These are phyloP conservation scores for Blennius ocellaris DNA, from an alignment of 2,113 vertebrate species.

Conservation along the genomic window DNA sequence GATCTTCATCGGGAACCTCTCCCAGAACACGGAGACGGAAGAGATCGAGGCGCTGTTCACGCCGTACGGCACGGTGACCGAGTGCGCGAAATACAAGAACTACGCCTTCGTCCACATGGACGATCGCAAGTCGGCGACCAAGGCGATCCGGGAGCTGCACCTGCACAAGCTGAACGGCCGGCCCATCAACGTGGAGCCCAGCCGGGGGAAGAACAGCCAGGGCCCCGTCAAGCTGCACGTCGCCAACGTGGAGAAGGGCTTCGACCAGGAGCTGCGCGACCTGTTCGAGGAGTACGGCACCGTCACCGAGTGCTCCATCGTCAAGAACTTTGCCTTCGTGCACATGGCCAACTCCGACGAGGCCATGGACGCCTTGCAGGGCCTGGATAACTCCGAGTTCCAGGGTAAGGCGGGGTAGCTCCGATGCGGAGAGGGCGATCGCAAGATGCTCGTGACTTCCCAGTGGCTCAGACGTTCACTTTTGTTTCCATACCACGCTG, in stretches of 20 bases:
- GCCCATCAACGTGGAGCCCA: constrained; percentile 86
- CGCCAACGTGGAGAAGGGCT: constrained; percentile 83
- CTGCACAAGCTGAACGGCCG: constrained; percentile 80
- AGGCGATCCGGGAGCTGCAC: constrained; percentile 84
- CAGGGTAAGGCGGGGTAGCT: constrained; percentile 80
- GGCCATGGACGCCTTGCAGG: constrained; percentile 85
- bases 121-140: constrained; percentile 83
- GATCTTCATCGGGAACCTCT: constrained; percentile 87
- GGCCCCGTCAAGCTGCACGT: constrained; percentile 84
- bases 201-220: constrained; percentile 81
- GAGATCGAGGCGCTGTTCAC: constrained; percentile 83
- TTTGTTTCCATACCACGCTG: no score
- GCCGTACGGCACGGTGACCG: constrained; percentile 81
- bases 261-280: constrained; percentile 79
- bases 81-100: constrained; percentile 87
- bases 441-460: background rate
- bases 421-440: no score
- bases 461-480: no score
- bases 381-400: constrained; percentile 84
- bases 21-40: constrained; percentile 78
- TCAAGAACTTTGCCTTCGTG: constrained; percentile 87
- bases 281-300: constrained; percentile 86
- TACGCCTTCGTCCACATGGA: constrained; percentile 89
- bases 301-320: constrained; percentile 81
- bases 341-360: constrained; percentile 86